A percentile compares a stretch with the other conserved stretches of the same genome.
Evolutionary conservation across 2,888 invertebrate genomes (phyloP).

Genomic region (Sminthurides aquaticus): DNA sequence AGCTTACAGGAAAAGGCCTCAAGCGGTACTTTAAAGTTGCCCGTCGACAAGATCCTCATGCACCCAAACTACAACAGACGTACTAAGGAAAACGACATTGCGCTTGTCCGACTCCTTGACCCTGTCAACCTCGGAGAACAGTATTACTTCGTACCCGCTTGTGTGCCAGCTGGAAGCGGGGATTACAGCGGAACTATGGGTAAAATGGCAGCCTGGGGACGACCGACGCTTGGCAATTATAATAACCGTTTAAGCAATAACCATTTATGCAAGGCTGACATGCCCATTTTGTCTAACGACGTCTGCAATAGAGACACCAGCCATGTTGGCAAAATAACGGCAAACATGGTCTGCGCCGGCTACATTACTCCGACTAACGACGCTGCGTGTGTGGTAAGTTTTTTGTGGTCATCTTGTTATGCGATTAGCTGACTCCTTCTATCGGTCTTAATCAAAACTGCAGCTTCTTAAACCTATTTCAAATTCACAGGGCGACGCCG

Average conservation of each 20-base stretch:
- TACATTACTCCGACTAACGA: conserved; percentile 25
- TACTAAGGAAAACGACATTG: conserved; percentile 33
- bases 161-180: conserved; percentile 34
- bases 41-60: conserved; percentile 32
- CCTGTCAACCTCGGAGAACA: conserved; percentile 23
- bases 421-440: too few relatives aligned
- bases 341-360: conserved; percentile 34
- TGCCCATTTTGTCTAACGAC: conserved; percentile 35
- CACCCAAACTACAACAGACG: conserved; percentile 38
- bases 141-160: conserved; percentile 35
- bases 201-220: conserved; percentile 20
- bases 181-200: conserved; percentile 17
- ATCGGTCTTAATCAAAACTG: too few relatives aligned
- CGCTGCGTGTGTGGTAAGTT: conserved; percentile 11
- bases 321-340: conserved; percentile 24
- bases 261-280: conserved; percentile 29
- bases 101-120: conserved; percentile 30
- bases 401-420: neutral
- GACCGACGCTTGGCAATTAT: neutral
- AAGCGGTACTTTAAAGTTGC: conserved; percentile 21
- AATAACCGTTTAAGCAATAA: conserved; percentile 14
- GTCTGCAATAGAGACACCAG: conserved; percentile 38
- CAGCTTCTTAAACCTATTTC: too few relatives aligned
- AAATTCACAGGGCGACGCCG: conserved; percentile 25
- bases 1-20: conserved; percentile 20